Base-by-base conservation (phyloP, 2,888 invertebrate species). In the Limenitis arthemis region DNA sequence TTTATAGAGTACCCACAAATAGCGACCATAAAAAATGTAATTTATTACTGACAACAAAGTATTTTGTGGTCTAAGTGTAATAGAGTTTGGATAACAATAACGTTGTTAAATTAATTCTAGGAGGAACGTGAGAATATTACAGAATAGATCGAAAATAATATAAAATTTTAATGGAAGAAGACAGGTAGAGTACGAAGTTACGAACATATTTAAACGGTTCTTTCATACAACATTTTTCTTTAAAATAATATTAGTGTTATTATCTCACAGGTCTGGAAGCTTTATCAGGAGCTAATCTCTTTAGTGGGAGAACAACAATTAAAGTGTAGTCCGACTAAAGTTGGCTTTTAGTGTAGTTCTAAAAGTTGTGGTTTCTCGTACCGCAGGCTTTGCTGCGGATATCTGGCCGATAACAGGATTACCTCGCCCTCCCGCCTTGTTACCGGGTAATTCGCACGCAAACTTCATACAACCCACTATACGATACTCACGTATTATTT, bases 401-500 rank as follows among this genome's bases (percentile, higher is more conserved):
- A 78, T 74, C 71, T 70, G 66, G 64, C 70, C 76, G 77, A 79
- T 82, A 83, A 83, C 77, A 72, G 75, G 77, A 82, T 83, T 82
- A 81, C 70, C 68, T 68, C 72, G 68, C 76, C 73, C 76, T 72
- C 72, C 70, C 69, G 66, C 56, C 59, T 71, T 72, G 73, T 73
- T 74, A 69, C 71, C 70, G 68, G 67, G 72, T 79, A 80, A 81
- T 80, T 79, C 75, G 72, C 77, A 76, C 75, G 74, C 73, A 68
- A 79, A 79, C 79, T 79, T 75, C 67, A 71, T 65, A 68, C 64
- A 69, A 68, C 70, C 70, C 67, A 64, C 63, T 54, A 64, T 70
- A 73, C 61, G 52, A 54, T 61, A 65, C 75, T 79, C 66, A 71
- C 61, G 63, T 73, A 60, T 69, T 75, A 73, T 50, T 54, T 60